phyloP scores from a whole-genome alignment of 2,888 invertebrate species.

The Ormyrus rosae region DNA sequence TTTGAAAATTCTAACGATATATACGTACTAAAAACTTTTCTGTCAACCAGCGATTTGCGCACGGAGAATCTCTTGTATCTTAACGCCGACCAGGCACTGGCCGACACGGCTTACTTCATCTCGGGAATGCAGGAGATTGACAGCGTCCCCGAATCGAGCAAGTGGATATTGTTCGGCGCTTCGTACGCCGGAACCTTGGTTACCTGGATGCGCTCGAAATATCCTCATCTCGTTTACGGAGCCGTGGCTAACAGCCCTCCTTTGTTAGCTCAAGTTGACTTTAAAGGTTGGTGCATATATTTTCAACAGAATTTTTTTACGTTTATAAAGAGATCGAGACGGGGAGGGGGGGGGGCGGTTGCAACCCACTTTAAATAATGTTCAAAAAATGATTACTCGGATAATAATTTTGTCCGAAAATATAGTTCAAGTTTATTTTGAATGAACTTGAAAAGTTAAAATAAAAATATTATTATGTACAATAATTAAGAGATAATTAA shows the following conservation, averaged over 20 bases:
- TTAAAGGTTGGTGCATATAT: slow-evolving; percentile 80
- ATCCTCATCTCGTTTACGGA: slow-evolving; percentile 90
- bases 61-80: slow-evolving; percentile 87
- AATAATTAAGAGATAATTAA: neutral
- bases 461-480: neutral
- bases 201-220: slow-evolving; percentile 92
- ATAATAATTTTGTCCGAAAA: too few relatives aligned
- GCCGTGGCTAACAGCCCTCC: slow-evolving; percentile 94
- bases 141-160: slow-evolving; percentile 78
- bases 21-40: neutral
- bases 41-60: slow-evolving; percentile 83
- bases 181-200: slow-evolving; percentile 95
- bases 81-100: slow-evolving; percentile 87
- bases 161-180: slow-evolving; percentile 96
- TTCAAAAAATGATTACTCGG: too few relatives aligned
- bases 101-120: slow-evolving; percentile 91
- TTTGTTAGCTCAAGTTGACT: slow-evolving; percentile 89
- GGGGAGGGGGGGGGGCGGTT: too few relatives aligned
- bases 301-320: neutral
- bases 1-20: neutral
- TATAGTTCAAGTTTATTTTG: neutral
- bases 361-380: too few relatives aligned
- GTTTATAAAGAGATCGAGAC: too few relatives aligned
- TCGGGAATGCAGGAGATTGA: slow-evolving; percentile 81
- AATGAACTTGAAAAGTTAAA: neutral